These are phyloP conservation scores for Drosophila nr. medialis DNA, from an alignment of 2,888 invertebrate genomes.

Conservation along the genomic window DNA sequence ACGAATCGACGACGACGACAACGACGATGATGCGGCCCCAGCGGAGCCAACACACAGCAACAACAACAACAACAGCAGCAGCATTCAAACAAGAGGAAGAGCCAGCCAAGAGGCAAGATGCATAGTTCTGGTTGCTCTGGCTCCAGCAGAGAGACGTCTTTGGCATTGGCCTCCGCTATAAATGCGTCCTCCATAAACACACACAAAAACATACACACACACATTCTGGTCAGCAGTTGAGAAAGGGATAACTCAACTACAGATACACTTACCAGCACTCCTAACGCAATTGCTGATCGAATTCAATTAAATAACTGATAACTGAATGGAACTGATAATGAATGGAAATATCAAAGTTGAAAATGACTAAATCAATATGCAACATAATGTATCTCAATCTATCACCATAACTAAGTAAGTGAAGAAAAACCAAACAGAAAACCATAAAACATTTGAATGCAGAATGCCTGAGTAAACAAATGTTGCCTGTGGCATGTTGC, in stretches of 20 bases:
- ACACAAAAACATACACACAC: conserved; percentile 17
- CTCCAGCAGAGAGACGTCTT: conserved; percentile 58
- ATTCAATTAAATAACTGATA: background rate
- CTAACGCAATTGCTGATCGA: background rate
- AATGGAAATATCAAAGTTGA: background rate
- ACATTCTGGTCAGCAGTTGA: conserved; percentile 9
- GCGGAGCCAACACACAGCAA: conserved; percentile 49
- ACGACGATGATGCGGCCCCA: conserved; percentile 48
- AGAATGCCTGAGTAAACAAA: background rate
- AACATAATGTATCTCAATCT: background rate
- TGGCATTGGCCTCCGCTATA: conserved; percentile 63
- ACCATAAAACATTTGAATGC: background rate
- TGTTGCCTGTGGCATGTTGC: background rate
- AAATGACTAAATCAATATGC: background rate
- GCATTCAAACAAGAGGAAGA: conserved; percentile 15
- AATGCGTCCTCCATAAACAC: conserved; percentile 63
- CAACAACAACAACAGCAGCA: conserved; percentile 20
- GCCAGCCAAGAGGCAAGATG: conserved; percentile 43
- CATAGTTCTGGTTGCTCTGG: conserved; percentile 45
- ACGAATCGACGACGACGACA: conserved; percentile 66
- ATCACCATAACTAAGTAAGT: background rate
- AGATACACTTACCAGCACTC: conserved; percentile 29
- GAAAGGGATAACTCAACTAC: background rate
- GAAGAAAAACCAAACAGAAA: background rate
- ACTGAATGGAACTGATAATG: background rate